A percentile compares a stretch with the other conserved stretches of the same genome.
phyloP scores from a whole-genome alignment of 2,888 invertebrate genomes.

The Nycteola revayana region DNA sequence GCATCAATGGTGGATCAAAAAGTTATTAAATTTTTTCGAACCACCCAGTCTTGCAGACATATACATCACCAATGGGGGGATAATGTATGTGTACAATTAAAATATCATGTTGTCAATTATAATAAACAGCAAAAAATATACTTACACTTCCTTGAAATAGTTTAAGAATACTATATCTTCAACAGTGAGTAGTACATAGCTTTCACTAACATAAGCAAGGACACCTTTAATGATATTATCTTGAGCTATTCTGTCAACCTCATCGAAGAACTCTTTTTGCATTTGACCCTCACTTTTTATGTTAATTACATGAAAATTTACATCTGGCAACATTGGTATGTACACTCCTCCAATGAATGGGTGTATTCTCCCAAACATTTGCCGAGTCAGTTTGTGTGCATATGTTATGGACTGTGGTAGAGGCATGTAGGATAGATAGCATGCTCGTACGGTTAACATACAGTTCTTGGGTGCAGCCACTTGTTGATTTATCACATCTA shows the following conservation, averaged over 20 bases:
- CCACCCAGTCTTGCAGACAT: too few species aligned
- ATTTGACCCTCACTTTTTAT: conserved; percentile 44
- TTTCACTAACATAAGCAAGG: conserved; percentile 69
- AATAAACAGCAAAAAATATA: too few species aligned
- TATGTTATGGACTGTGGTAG: conserved; percentile 49
- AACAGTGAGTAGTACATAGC: conserved; percentile 57
- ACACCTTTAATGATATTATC: conserved; percentile 57
- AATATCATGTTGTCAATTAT: neutral
- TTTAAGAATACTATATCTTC: conserved; percentile 65
- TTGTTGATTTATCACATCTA: conserved; percentile 57
- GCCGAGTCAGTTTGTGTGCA: conserved; percentile 40
- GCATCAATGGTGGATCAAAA: too few species aligned
- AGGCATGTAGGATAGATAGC: conserved; percentile 58
- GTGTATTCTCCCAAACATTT: conserved; percentile 31
- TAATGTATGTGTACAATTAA: too few species aligned
- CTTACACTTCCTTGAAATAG: conserved; percentile 66
- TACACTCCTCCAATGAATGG: conserved; percentile 62
- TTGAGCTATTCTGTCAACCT: conserved; percentile 43
- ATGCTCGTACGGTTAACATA: conserved; percentile 55
- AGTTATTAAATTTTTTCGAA: too few species aligned
- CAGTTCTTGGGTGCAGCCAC: conserved; percentile 59
- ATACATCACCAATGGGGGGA: too few species aligned
- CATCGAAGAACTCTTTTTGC: conserved; percentile 46
- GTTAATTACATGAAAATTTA: conserved; percentile 59
- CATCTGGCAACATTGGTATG: conserved; percentile 65